Evolutionary conservation across 1,140 invertebrate species (phyloP), one percentile per base, ranked within the genome.

Genomic region (Macrosteles quadrilineatus): DNA sequence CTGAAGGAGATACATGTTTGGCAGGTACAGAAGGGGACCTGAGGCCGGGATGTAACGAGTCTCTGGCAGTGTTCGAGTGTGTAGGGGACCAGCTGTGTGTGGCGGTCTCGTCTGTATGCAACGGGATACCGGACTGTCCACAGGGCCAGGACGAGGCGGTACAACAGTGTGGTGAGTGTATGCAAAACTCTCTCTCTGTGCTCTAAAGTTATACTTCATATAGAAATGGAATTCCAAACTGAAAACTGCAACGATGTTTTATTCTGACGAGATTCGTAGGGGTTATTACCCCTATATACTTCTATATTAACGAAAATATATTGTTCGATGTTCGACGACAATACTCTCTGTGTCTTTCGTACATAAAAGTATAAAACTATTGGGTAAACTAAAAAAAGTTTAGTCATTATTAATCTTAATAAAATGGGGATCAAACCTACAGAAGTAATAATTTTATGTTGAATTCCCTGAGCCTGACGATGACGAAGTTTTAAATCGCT

Each of bases 101-200:
- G 11, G 17, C 32, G 3, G 17, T 21, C 17, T 0, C 32, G 1
- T 27, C 43, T 21, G 30, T 67, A 1, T 73, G 72, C 59, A 73
- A 73, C 68, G 72, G 72, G 12, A 66, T 73, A 17, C 68, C 69
- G 4, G 72, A 73, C 32, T 73, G 72, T 62, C 68, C 68, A 9
- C 27, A 63, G 17, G 68, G 68, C 6, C 36, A 67, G 36, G 72
- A 73, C 31, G 72, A 73, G 57, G 63, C 71, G 31, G 72, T 73
- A 17, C 21, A 45, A 31, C 66, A 72, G 47, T 72, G 71, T 40
- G 71, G 71, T 72, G 21, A 67, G 65, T 66, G n/a, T 43, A 14
- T 36, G 4, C 32, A 36, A 53, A 4, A 19, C 47, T 53, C 47
- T 4, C 4, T 53, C 17, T 4, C 23, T 53, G n/a, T 25, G 3